Conservation (phyloP, 2,888 invertebrate species). For the Desoria tigrina region DNA sequence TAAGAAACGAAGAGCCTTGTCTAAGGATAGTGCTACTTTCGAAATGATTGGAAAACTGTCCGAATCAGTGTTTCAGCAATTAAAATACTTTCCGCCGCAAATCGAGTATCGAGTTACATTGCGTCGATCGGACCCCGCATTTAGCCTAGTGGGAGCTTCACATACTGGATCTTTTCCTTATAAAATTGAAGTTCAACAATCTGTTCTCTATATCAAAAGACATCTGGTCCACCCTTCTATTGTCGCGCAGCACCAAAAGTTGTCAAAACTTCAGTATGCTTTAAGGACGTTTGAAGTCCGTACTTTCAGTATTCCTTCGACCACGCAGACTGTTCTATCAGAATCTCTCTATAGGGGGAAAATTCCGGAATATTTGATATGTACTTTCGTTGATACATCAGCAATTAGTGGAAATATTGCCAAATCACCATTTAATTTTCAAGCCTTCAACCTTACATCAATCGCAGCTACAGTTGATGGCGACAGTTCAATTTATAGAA, state of each 20-base stretch:
- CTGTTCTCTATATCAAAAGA: background rate
- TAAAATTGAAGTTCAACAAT: background rate
- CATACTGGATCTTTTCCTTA: background rate
- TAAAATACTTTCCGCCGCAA: background rate
- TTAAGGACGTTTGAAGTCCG: background rate
- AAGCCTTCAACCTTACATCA: background rate
- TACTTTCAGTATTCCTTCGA: background rate
- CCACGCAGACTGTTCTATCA: background rate
- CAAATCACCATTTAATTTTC: slow-evolving; percentile 2
- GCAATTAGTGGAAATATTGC: background rate
- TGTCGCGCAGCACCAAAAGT: background rate
- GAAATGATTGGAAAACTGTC: background rate
- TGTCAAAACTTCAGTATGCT: slow-evolving; percentile 1
- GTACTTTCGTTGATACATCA: background rate
- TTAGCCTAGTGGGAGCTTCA: background rate
- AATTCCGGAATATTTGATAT: background rate
- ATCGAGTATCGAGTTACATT: background rate
- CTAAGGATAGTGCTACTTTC: background rate
- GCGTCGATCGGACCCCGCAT: background rate
- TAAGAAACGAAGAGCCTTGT: background rate
- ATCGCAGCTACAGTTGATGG: background rate
- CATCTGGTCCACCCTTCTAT: background rate
- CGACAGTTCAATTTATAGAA: background rate
- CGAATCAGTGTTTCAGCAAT: background rate
- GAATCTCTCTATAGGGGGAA: background rate